Evolutionary conservation across 1,140 invertebrate genomes (phyloP).

Genomic region (Formica exsecta): DNA sequence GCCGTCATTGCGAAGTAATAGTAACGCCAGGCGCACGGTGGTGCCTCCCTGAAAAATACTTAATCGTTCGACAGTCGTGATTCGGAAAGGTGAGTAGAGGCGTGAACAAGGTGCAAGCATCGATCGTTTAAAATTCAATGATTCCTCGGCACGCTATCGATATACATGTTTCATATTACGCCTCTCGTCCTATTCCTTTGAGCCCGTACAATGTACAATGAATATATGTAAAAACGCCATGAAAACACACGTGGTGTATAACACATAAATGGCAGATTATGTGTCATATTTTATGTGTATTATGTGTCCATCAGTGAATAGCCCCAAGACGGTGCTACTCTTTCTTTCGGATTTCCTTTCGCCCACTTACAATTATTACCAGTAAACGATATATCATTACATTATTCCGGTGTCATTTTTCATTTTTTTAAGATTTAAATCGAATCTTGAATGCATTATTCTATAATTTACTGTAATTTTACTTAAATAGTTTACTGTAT

Average conservation of each 20-base stretch:
- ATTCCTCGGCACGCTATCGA: constrained; percentile 45
- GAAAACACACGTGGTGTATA: constrained; percentile 59
- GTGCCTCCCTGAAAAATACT: constrained; percentile 31
- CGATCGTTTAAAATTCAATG: constrained; percentile 53
- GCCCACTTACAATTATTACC: constrained; percentile 33
- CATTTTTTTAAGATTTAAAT: constrained; percentile 72
- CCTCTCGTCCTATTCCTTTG: constrained; percentile 20
- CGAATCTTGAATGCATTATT: not conserved
- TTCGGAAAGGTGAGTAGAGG: constrained; percentile 44
- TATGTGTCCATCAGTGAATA: constrained; percentile 62
- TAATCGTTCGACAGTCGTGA: constrained; percentile 44
- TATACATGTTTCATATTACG: constrained; percentile 43
- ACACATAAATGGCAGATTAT: constrained; percentile 72
- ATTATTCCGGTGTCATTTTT: constrained; percentile 73
- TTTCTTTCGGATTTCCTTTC: constrained; percentile 69
- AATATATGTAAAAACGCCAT: constrained; percentile 37
- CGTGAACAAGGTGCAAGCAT: constrained; percentile 45
- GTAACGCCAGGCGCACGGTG: constrained; percentile 12
- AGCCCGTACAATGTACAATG: constrained; percentile 63
- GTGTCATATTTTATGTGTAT: constrained; percentile 60
- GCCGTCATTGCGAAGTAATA: constrained; percentile 36
- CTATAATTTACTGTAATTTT: not conserved
- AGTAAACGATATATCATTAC: constrained; percentile 40
- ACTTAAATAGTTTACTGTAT: not conserved
- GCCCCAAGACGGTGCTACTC: constrained; percentile 57